Evolutionary conservation across 2,888 invertebrate species (phyloP), one percentile per base, ranked within the genome.

Genomic region (Proisotoma minuta): DNA sequence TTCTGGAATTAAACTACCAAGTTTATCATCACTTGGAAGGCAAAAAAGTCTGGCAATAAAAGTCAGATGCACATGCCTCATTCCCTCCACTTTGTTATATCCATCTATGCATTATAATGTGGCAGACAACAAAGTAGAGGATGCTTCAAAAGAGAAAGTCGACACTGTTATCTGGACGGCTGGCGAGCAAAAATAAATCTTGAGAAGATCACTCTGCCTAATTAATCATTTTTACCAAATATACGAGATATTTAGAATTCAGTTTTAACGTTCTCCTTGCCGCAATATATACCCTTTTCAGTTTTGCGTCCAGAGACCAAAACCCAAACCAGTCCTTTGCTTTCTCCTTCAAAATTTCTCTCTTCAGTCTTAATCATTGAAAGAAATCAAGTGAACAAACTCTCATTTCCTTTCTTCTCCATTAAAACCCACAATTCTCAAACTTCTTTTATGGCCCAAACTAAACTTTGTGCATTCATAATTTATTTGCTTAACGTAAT

Each of bases 61-160:
- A 49, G 23, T 49, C 49, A 49, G 22, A 23, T 49, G 49, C 49
- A 49, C 23, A 22, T 49, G 49, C n/a, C 23, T 22, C 49, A 3
- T 10, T 12, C 49, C 8, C 49, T 5, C 49, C 5, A 4, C n/a
- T n/a, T n/a, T n/a, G n/a, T n/a, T n/a, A n/a, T n/a, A n/a, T n/a
- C n/a, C n/a, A n/a, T n/a, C n/a, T n/a, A n/a, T n/a, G n/a, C n/a
- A n/a, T n/a, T n/a, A n/a, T n/a, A n/a, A n/a, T n/a, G n/a, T n/a
- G n/a, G n/a, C n/a, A n/a, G n/a, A n/a, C n/a, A n/a, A n/a, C n/a
- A n/a, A n/a, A n/a, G n/a, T n/a, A n/a, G n/a, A n/a, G n/a, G n/a
- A n/a, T n/a, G n/a, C n/a, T n/a, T n/a, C n/a, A n/a, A n/a, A n/a
- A n/a, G n/a, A n/a, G n/a, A n/a, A n/a, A n/a, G n/a, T n/a, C n/a